These are phyloP conservation scores for Agonum fuliginosum DNA, from an alignment of 2,888 invertebrate species.

Conservation along the genomic window DNA sequence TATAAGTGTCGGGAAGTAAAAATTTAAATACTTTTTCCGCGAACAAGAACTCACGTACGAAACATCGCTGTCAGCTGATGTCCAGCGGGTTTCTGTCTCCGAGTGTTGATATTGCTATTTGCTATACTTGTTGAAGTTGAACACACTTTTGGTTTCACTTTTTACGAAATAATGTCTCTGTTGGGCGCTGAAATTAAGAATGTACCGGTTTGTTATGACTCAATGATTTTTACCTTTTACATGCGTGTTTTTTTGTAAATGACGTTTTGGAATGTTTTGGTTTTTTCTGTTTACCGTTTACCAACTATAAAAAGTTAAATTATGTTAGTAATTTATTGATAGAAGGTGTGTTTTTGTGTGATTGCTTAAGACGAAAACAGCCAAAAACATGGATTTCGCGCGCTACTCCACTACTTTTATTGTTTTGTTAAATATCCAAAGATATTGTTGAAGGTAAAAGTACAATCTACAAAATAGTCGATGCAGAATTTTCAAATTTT, in stretches of 20 bases:
- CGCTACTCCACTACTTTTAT: too few relatives aligned
- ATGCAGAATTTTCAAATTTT: too few relatives aligned
- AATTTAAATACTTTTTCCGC: too few relatives aligned
- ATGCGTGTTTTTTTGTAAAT: neutral
- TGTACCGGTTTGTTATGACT: slow-evolving; percentile 17
- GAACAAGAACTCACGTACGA: too few relatives aligned
- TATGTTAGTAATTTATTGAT: neutral
- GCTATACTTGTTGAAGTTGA: neutral
- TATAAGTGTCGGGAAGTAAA: too few relatives aligned
- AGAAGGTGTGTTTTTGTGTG: neutral
- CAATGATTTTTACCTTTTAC: neutral
- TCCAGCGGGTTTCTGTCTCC: too few relatives aligned
- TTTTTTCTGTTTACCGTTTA: slow-evolving; percentile 29
- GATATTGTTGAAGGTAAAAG: too few relatives aligned
- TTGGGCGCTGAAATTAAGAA: too few relatives aligned
- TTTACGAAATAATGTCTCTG: neutral
- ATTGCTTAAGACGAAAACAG: neutral
- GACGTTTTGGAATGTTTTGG: neutral
- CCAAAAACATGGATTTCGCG: too few relatives aligned
- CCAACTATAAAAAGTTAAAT: slow-evolving; percentile 5
- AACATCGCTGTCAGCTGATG: too few relatives aligned
- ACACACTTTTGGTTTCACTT: slow-evolving; percentile 1
- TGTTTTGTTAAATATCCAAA: too few relatives aligned
- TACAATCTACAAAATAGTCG: too few relatives aligned
- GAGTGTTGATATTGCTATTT: neutral